Conservation (phyloP, 2,797 vertebrate species). For the Huso huso region DNA sequence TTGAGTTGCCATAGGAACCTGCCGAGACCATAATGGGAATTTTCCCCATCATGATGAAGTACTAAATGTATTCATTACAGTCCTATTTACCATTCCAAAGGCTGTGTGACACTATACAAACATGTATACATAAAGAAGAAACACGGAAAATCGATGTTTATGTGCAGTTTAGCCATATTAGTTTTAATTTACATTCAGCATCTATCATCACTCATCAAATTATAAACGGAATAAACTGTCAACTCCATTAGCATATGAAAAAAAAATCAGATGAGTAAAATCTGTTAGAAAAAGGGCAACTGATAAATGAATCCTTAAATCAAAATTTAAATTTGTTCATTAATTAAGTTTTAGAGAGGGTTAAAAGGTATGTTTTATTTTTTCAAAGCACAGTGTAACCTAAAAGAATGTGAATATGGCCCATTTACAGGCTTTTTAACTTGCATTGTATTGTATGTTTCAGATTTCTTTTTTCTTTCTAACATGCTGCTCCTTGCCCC, state of each 20-base stretch:
- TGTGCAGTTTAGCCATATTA: neutral
- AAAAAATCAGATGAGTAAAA: neutral
- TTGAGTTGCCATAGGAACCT: constrained; percentile 60
- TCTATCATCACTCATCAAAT: constrained; percentile 12
- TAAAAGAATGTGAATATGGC: too few relatives aligned
- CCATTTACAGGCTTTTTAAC: too few relatives aligned
- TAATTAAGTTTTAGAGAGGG: too few relatives aligned
- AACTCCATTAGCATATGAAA: constrained; percentile 3
- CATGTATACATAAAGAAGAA: neutral
- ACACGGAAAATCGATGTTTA: neutral
- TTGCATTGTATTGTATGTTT: too few relatives aligned
- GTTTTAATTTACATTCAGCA: constrained; percentile 8
- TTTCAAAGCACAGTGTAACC: too few relatives aligned
- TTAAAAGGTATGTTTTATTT: too few relatives aligned
- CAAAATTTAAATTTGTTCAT: too few relatives aligned
- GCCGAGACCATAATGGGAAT: constrained; percentile 43
- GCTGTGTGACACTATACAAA: neutral
- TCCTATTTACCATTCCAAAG: constrained; percentile 32
- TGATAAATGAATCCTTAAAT: too few relatives aligned
- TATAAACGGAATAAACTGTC: neutral
- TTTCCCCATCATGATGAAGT: constrained; percentile 51
- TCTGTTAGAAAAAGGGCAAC: too few relatives aligned
- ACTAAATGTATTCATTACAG: constrained; percentile 47
- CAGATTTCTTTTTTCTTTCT: neutral
- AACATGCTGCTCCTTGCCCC: neutral